phyloP scores from a whole-genome alignment of 2,888 invertebrate species.

The Carterocephalus palaemon region DNA sequence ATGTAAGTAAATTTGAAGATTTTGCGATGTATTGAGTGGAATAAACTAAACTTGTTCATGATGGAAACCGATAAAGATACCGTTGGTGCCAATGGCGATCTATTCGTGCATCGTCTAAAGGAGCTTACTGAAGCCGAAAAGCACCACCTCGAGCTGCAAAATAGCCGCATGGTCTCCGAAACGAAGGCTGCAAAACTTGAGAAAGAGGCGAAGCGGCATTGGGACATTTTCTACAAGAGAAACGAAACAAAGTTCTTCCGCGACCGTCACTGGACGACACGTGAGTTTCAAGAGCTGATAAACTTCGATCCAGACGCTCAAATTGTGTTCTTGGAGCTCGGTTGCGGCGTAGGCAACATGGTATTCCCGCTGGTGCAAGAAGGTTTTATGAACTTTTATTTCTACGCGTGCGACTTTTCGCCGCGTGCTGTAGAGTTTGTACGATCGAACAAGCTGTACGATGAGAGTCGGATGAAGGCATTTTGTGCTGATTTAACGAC shows the following conservation, averaged over 20 bases:
- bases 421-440: slow-evolving; percentile 93
- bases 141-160: slow-evolving; percentile 82
- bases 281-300: slow-evolving; percentile 93
- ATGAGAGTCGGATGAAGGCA: slow-evolving; percentile 82
- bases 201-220: slow-evolving; percentile 89
- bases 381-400: slow-evolving; percentile 80
- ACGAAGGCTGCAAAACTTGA: slow-evolving; percentile 89
- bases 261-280: slow-evolving; percentile 97
- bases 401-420: slow-evolving; percentile 95
- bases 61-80: slow-evolving; percentile 61
- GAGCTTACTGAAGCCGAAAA: slow-evolving; percentile 80
- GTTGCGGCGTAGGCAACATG: slow-evolving; percentile 98
- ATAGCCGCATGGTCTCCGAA: slow-evolving; percentile 77
- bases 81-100: slow-evolving; percentile 42
- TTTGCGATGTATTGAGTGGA: not conserved
- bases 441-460: slow-evolving; percentile 82
- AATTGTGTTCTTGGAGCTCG: slow-evolving; percentile 87
- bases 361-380: slow-evolving; percentile 94
- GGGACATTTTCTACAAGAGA: slow-evolving; percentile 98
- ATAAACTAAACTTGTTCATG: slow-evolving; percentile 28
- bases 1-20: not conserved
- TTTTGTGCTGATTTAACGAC: slow-evolving; percentile 93
- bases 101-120: slow-evolving; percentile 68
- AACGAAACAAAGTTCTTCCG: slow-evolving; percentile 96
- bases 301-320: slow-evolving; percentile 74